A percentile compares a stretch with the other conserved stretches of the same genome.
Conservation (phyloP, 1,140 invertebrate species). For the Leptoteleia sp. region DNA sequence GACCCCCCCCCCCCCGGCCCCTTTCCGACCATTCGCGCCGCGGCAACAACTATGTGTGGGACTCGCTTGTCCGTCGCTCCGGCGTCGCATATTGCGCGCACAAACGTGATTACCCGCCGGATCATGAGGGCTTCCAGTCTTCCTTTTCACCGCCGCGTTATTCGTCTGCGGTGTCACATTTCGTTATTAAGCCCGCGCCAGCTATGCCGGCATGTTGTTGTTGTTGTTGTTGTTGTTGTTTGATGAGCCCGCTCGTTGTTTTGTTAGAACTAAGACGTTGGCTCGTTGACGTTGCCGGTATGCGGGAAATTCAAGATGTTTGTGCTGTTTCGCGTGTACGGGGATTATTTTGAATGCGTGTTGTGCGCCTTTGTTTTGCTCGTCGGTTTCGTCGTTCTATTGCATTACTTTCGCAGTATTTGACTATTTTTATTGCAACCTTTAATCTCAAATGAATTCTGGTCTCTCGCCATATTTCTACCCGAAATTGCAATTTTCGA, state of each 20-base stretch:
- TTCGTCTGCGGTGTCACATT: slow-evolving; percentile 37
- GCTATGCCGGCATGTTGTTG: slow-evolving; percentile 22
- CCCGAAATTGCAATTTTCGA: too few species aligned
- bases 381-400: too few species aligned
- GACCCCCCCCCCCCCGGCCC: too few species aligned
- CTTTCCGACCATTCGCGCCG: slow-evolving; percentile 17
- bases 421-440: too few species aligned
- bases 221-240: slow-evolving; percentile 33
- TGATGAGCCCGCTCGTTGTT: slow-evolving; percentile 14
- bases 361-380: too few species aligned
- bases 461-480: too few species aligned
- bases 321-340: neutral
- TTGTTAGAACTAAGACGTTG: slow-evolving; percentile 19
- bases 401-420: too few species aligned
- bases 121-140: slow-evolving; percentile 38
- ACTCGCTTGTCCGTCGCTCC: slow-evolving; percentile 25
- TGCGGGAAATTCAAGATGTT: slow-evolving; percentile 27
- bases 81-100: slow-evolving; percentile 3
- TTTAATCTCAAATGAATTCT: too few species aligned
- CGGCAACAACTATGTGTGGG: slow-evolving; percentile 54
- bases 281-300: slow-evolving; percentile 18
- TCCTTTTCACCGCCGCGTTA: slow-evolving; percentile 35
- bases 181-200: slow-evolving; percentile 29
- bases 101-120: slow-evolving; percentile 27
- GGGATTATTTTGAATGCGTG: slow-evolving; percentile 10